phyloP scores from a whole-genome alignment of 2,797 vertebrate genomes.

The Zalophus californianus region DNA sequence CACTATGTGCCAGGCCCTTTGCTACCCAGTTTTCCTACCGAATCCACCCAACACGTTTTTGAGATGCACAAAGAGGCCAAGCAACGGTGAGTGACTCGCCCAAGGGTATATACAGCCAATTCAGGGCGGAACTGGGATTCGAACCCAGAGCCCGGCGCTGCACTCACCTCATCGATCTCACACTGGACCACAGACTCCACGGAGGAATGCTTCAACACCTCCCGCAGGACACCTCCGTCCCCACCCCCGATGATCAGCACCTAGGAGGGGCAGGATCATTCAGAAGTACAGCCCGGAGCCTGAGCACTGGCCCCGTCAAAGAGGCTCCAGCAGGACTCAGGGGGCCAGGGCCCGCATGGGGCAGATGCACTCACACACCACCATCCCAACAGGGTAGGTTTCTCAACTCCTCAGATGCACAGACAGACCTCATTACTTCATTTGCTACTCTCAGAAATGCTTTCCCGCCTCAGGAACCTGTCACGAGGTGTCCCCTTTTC shows the following conservation, averaged over 20 bases:
- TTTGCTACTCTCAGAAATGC: not conserved
- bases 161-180: constrained; percentile 96
- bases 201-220: constrained; percentile 95
- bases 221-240: constrained; percentile 96
- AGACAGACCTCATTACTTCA: not conserved
- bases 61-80: not conserved
- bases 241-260: constrained; percentile 98
- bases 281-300: not conserved
- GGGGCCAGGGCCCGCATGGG: not conserved
- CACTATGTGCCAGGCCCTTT: not conserved
- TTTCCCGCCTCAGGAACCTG: not conserved
- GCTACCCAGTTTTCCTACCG: not conserved
- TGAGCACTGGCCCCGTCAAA: rapidly evolving
- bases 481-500: not conserved
- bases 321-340: not conserved
- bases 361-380: not conserved
- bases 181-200: constrained; percentile 97
- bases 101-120: not conserved
- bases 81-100: not conserved
- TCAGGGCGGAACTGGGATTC: not conserved
- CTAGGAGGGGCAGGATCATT: constrained; percentile 82
- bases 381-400: not conserved
- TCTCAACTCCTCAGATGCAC: not conserved
- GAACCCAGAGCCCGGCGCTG: constrained; percentile 4
- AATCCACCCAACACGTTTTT: not conserved